Base-by-base conservation (phyloP, 1,140 invertebrate species). In the Apis laboriosa region DNA sequence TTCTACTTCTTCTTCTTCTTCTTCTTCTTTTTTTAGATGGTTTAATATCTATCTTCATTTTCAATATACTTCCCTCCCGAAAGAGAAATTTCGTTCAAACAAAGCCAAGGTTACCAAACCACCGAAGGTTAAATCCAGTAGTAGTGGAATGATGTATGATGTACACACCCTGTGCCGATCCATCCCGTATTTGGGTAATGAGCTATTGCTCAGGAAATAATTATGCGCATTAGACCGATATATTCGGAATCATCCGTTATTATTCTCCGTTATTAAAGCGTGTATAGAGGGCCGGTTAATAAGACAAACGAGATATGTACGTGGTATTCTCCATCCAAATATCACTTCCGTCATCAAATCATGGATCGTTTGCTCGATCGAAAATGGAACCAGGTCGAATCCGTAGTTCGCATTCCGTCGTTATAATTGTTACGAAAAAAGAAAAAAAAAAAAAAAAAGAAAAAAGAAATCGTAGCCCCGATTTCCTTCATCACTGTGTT, bases 201-300 rank as follows among this genome's bases (percentile, higher is more conserved):
- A 83, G 80, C 66, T 64, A 56, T 78, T 71, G 58, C 28, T 71
- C 75, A 13, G 80, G 67, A 78, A 78, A 77, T 64, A 71, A 77
- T 77, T 78, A 83, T 78, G 74, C 80, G 64, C 43, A 64, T 83
- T 71, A 70, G 66, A 13, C 63, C n/a, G 80, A 78, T 71, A 78
- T 71, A 43, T 43, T 43, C 71, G 34, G 80, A 71, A 71, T 83
- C 67, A 63, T 71, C 67, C 49, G 66, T 78, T 83, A 71, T 43
- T 43, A 83, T 83, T 63, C 67, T 12, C 28, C 28, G 66, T 56
- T 43, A 78, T 78, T 51, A 61, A 61, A 61, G 64, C n/a, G 19
- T 12, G 17, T 43, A 24, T 19, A 63, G 64, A 15, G 21, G 12
- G n/a, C 13, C 17, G 19, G 80, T 55, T 77, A 82, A 82, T 56